phyloP scores from a whole-genome alignment of 2,888 invertebrate genomes.

The Cheilosia scutellata region DNA sequence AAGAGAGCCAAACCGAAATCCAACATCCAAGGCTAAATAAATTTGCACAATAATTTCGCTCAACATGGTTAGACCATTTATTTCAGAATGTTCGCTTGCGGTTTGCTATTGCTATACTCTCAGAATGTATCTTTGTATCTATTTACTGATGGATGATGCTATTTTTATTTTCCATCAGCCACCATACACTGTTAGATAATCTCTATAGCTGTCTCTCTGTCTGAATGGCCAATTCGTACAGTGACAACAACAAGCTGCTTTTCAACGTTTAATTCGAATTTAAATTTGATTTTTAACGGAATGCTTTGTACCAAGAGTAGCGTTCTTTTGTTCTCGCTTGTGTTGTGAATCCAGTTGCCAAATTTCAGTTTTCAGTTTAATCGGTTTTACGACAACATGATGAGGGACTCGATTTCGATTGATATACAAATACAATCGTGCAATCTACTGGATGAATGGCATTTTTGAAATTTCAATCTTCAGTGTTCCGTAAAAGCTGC shows the following conservation, averaged over 20 bases:
- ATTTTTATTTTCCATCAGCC: slow-evolving; percentile 49
- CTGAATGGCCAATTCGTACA: slow-evolving; percentile 12
- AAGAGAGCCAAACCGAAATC: slow-evolving; percentile 25
- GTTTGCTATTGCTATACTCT: slow-evolving; percentile 25
- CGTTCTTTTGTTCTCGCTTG: slow-evolving; percentile 28
- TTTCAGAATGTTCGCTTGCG: slow-evolving; percentile 64
- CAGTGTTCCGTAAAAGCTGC: slow-evolving; percentile 14
- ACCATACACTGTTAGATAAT: slow-evolving; percentile 41
- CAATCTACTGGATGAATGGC: slow-evolving; percentile 20
- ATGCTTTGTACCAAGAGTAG: slow-evolving; percentile 37
- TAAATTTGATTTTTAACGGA: slow-evolving; percentile 59
- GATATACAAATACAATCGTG: not conserved
- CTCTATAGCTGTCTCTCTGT: not conserved
- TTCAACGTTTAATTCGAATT: slow-evolving; percentile 56
- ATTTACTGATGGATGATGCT: slow-evolving; percentile 43
- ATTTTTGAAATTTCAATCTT: slow-evolving; percentile 7
- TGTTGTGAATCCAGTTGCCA: no score
- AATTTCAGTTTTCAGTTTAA: slow-evolving; percentile 24
- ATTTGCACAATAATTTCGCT: slow-evolving; percentile 73
- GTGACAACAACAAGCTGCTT: slow-evolving; percentile 1
- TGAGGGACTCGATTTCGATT: slow-evolving; percentile 11
- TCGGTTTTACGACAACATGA: slow-evolving; percentile 9
- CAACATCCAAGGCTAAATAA: slow-evolving; percentile 65
- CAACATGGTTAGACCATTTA: slow-evolving; percentile 72
- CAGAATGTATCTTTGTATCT: slow-evolving; percentile 20